Conservation (phyloP, 2,113 vertebrate species). For the Talpa occidentalis region DNA sequence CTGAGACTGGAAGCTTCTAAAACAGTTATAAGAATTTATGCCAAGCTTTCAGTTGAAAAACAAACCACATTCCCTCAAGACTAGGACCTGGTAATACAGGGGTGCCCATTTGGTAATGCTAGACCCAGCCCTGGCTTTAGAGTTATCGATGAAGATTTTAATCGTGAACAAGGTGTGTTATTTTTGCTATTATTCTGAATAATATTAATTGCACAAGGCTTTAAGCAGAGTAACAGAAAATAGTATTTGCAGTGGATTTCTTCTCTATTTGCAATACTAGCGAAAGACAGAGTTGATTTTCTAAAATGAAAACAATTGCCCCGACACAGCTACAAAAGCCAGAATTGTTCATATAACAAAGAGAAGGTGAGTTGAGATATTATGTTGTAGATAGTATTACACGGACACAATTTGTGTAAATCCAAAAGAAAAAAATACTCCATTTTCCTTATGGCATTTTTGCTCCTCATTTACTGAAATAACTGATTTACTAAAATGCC, state of each 20-base stretch:
- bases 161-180: neutral
- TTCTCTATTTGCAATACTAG: neutral
- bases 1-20: conserved; percentile 58
- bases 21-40: conserved; percentile 73
- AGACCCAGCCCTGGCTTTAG: neutral
- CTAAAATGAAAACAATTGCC: conserved; percentile 30
- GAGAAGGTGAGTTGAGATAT: conserved; percentile 26
- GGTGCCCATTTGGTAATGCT: neutral
- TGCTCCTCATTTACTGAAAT: neutral
- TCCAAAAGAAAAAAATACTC: neutral
- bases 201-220: neutral
- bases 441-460: conserved; percentile 15
- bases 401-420: neutral
- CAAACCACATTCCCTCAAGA: conserved; percentile 15
- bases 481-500: conserved; percentile 12
- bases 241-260: neutral
- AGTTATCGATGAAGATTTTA: neutral
- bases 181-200: neutral
- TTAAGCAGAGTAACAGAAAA: neutral
- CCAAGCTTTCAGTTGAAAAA: conserved; percentile 50
- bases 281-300: neutral
- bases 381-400: conserved; percentile 12
- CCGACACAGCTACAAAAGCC: conserved; percentile 17
- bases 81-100: neutral
- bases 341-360: conserved; percentile 42